phyloP scores from a whole-genome alignment of 2,113 vertebrate species.

The Cavia porcellus region DNA sequence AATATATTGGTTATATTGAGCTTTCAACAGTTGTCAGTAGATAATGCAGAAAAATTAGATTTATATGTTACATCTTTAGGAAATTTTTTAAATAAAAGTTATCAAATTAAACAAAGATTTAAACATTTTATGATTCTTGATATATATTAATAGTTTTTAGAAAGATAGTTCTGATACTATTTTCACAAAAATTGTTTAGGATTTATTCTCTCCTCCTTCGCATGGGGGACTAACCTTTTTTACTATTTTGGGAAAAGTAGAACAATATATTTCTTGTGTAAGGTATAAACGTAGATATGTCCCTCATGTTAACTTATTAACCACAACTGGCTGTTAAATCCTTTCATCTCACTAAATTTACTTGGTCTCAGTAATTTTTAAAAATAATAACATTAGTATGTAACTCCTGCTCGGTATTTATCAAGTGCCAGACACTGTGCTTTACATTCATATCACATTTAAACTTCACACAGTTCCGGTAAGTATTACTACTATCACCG shows the following conservation, averaged over 20 bases:
- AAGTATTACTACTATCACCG: not conserved
- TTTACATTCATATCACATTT: not conserved
- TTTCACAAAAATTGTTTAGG: not conserved
- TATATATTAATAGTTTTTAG: not conserved
- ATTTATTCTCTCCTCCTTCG: not conserved
- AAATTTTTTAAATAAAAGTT: slow-evolving; percentile 27
- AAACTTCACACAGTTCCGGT: not conserved
- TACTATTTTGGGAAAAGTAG: not conserved
- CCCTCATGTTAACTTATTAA: slow-evolving; percentile 1
- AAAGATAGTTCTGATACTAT: slow-evolving; percentile 24
- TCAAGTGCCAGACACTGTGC: not conserved
- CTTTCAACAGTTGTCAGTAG: not conserved
- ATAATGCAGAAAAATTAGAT: not conserved
- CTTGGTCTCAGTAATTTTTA: not conserved
- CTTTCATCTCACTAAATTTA: not conserved
- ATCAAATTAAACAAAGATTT: slow-evolving; percentile 40
- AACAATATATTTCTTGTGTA: not conserved
- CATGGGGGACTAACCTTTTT: not conserved
- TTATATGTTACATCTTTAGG: slow-evolving; percentile 14
- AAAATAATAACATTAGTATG: not conserved
- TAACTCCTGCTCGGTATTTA: not conserved
- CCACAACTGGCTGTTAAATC: not conserved
- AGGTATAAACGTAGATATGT: slow-evolving; percentile 25
- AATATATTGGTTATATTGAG: not conserved
- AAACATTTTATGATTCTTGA: not conserved